phyloP scores from a whole-genome alignment of 1,140 invertebrate genomes.

The Scaptomyza graminum region DNA sequence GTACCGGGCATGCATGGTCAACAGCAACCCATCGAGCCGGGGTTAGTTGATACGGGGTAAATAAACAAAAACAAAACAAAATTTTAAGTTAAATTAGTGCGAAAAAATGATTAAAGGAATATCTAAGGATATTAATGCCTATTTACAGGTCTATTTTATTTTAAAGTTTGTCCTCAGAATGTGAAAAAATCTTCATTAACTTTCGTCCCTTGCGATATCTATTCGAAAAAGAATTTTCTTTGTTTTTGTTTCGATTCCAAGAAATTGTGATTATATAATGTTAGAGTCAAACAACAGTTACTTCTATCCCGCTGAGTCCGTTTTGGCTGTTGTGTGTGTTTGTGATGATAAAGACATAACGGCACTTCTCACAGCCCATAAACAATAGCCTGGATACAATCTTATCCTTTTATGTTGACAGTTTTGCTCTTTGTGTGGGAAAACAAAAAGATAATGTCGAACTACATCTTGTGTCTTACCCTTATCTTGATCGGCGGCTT shows the following conservation, averaged over 20 bases:
- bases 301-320: conserved; percentile 26
- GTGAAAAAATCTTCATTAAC: neutral
- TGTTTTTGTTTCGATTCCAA: conserved; percentile 6
- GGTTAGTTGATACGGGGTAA: conserved; percentile 88
- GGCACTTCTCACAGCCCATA: conserved; percentile 50
- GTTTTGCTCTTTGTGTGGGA: conserved; percentile 26
- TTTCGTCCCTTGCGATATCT: neutral
- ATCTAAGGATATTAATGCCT: too few species aligned
- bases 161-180: too few species aligned
- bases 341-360: conserved; percentile 56
- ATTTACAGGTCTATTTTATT: too few species aligned
- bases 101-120: too few species aligned
- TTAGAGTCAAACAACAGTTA: conserved; percentile 4
- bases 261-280: conserved; percentile 35
- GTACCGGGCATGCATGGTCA: conserved; percentile 84
- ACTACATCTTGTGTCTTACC: conserved; percentile 19
- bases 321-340: conserved; percentile 2
- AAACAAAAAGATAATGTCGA: conserved; percentile 32
- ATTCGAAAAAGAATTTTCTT: conserved; percentile 8
- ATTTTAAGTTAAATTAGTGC: too few species aligned
- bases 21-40: conserved; percentile 94
- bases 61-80: conserved; percentile 19
- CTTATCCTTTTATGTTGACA: conserved; percentile 52
- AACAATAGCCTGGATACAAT: conserved; percentile 37
- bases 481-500: conserved; percentile 32